phyloP scores from a whole-genome alignment of 2,113 vertebrate genomes.

The Archilochus colubris region DNA sequence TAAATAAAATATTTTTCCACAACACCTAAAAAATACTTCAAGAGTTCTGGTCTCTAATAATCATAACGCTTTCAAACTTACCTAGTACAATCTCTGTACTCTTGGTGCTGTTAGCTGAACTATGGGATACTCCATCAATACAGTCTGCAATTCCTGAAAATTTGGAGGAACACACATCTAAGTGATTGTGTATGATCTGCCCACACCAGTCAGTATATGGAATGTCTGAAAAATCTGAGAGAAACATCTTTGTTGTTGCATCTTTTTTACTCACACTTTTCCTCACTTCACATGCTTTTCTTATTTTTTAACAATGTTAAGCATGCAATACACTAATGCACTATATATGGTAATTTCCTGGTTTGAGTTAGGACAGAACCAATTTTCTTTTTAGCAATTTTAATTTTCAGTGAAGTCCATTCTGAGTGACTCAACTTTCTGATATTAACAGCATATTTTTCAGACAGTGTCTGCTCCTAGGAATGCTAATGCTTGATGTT shows the following conservation, averaged over 20 bases:
- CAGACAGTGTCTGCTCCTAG: too few species aligned
- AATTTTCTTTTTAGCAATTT: too few species aligned
- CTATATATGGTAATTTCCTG: not conserved
- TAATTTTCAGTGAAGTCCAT: too few species aligned
- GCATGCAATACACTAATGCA: not conserved
- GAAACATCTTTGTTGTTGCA: not conserved
- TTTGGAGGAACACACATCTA: slow-evolving; percentile 92
- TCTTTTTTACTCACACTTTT: not conserved
- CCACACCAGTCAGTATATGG: slow-evolving; percentile 92
- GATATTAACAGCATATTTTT: too few species aligned
- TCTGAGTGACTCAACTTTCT: too few species aligned
- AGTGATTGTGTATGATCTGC: slow-evolving; percentile 88
- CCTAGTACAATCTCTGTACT: slow-evolving; percentile 89
- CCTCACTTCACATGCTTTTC: not conserved
- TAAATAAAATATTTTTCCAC: not conserved
- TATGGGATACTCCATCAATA: slow-evolving; percentile 92
- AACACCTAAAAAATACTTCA: not conserved
- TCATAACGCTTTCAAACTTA: slow-evolving; percentile 50
- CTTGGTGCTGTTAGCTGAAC: slow-evolving; percentile 90
- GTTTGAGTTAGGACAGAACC: too few species aligned
- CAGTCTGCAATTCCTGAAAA: slow-evolving; percentile 95
- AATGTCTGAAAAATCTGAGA: slow-evolving; percentile 89
- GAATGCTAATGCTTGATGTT: too few species aligned
- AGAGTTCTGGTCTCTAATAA: not conserved
- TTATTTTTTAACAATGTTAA: not conserved